Evolutionary conservation across 1,140 invertebrate genomes (phyloP).

Genomic region (Globodera ellingtonae): DNA sequence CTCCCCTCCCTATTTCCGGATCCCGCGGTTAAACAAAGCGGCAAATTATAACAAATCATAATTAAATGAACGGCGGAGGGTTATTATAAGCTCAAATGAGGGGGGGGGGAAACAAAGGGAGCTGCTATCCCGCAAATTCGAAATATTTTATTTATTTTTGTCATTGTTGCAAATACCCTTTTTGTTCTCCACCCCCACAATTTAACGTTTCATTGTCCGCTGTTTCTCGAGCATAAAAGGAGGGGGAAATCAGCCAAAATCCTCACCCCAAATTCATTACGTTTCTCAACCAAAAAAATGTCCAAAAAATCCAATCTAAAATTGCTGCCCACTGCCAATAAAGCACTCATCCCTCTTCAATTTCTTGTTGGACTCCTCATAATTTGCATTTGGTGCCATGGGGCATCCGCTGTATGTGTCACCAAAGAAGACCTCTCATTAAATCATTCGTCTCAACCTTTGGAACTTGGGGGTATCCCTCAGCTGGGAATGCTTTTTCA

Average conservation of each 20-base stretch:
- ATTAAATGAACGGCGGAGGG: too few relatives aligned
- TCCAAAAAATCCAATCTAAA: not conserved
- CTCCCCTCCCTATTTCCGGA: too few relatives aligned
- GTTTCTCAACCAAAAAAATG: not conserved
- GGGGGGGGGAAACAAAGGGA: not conserved
- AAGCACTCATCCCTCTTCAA: not conserved
- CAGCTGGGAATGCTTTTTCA: too few relatives aligned
- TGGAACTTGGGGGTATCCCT: conserved; percentile 1
- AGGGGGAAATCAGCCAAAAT: not conserved
- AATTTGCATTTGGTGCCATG: not conserved
- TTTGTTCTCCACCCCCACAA: not conserved
- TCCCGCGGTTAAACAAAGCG: too few relatives aligned
- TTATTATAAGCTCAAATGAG: too few relatives aligned
- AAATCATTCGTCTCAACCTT: not conserved
- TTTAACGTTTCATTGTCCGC: not conserved
- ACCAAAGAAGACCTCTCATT: not conserved
- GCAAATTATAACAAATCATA: too few relatives aligned
- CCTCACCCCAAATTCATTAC: too few relatives aligned
- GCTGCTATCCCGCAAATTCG: not conserved
- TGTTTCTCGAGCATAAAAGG: not conserved
- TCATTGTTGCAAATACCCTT: conserved; percentile 1
- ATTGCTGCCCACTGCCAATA: not conserved
- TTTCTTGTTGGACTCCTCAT: not conserved
- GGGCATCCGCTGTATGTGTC: not conserved
- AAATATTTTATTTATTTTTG: not conserved